phyloP scores from a whole-genome alignment of 2,888 invertebrate genomes.

The Phania funesta region DNA sequence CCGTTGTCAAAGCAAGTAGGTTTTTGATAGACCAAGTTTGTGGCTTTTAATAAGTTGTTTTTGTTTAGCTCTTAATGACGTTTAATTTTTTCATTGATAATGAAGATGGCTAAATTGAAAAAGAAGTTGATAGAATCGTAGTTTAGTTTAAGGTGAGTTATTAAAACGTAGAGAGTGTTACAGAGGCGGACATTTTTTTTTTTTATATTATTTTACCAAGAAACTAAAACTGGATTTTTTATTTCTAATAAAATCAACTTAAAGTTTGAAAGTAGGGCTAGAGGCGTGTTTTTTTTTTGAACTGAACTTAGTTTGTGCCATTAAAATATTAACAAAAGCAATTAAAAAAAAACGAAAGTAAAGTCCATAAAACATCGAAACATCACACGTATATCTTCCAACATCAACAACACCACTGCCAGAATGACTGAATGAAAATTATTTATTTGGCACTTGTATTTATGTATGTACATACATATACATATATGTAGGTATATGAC shows the following conservation, averaged over 20 bases:
- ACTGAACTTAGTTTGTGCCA: conserved; percentile 51
- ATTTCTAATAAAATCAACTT: conserved; percentile 4
- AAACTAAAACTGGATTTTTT: conserved; percentile 54
- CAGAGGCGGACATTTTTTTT: conserved; percentile 30
- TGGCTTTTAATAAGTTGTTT: conserved; percentile 34
- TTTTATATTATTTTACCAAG: conserved; percentile 7
- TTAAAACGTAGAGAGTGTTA: conserved; percentile 39
- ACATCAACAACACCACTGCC: not conserved
- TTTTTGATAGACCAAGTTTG: conserved; percentile 36
- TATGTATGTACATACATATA: too few relatives aligned
- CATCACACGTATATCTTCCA: not conserved
- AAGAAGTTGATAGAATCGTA: conserved; percentile 47
- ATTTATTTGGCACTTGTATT: too few relatives aligned
- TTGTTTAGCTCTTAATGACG: conserved; percentile 33
- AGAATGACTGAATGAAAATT: too few relatives aligned
- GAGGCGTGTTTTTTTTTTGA: not conserved
- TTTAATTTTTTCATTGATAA: conserved; percentile 39
- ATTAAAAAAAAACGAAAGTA: conserved; percentile 42
- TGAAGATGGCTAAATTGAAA: conserved; percentile 56
- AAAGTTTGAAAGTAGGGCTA: conserved; percentile 2
- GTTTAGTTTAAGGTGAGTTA: conserved; percentile 56
- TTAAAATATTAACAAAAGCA: conserved; percentile 27
- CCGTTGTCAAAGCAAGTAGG: not conserved
- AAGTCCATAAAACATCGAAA: not conserved
- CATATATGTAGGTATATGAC: too few relatives aligned